phyloP scores from a whole-genome alignment of 2,797 vertebrate genomes.

The Lepilemur septentrionalis region DNA sequence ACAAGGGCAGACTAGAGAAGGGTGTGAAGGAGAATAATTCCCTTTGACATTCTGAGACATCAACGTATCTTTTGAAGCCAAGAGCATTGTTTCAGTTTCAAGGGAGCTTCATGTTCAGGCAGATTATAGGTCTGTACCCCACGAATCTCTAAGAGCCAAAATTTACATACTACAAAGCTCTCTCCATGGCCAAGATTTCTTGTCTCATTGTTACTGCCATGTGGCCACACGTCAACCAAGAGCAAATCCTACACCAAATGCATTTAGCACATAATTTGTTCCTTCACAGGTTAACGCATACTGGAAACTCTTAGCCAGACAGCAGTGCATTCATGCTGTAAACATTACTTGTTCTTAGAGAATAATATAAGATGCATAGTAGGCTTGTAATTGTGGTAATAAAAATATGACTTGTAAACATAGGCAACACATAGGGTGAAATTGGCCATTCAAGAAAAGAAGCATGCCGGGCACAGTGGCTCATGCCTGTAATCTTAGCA shows the following conservation, averaged over 20 bases:
- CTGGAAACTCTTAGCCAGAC: background rate
- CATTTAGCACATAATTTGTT: background rate
- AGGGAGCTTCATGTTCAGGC: background rate
- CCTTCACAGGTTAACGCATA: background rate
- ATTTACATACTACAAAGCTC: background rate
- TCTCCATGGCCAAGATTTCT: background rate
- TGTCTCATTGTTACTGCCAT: background rate
- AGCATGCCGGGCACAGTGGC: too few relatives aligned
- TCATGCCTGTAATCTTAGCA: too few relatives aligned
- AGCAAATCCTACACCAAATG: background rate
- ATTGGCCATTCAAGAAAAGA: background rate
- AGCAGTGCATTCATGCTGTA: background rate
- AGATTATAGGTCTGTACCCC: background rate
- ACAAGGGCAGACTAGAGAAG: background rate
- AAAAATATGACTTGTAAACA: background rate
- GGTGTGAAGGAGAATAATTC: constrained; percentile 43
- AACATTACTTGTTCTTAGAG: background rate
- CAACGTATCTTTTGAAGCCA: constrained; percentile 33
- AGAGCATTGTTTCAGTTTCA: constrained; percentile 46
- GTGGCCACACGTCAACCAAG: background rate
- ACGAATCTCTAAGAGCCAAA: background rate
- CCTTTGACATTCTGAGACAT: constrained; percentile 37
- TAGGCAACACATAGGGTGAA: background rate
- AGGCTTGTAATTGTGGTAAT: background rate
- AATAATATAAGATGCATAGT: background rate